These are phyloP conservation scores for Eptatretus burgeri DNA, from an alignment of 2,113 vertebrate genomes.

Conservation along the genomic window DNA sequence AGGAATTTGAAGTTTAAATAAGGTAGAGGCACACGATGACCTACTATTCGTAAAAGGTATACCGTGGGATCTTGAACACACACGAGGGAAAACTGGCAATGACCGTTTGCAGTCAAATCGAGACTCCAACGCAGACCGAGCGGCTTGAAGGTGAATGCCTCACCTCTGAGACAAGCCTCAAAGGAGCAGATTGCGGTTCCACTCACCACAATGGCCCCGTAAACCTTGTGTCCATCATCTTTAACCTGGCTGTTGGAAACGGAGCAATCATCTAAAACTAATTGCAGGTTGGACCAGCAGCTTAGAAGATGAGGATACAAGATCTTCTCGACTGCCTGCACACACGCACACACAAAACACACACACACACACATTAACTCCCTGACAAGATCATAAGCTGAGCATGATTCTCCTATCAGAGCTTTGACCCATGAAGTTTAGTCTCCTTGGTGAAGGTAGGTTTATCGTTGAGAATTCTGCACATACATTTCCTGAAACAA, in stretches of 20 bases:
- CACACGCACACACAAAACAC: neutral
- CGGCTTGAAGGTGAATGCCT: neutral
- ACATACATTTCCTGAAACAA: no score
- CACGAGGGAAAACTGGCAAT: no score
- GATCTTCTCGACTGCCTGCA: slow-evolving; percentile 47
- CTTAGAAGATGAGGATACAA: slow-evolving; percentile 54
- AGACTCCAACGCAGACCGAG: neutral
- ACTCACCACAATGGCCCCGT: slow-evolving; percentile 55
- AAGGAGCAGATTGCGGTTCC: neutral
- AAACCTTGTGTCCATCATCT: slow-evolving; percentile 65
- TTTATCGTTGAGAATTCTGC: no score
- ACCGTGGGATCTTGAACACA: no score
- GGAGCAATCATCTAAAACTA: slow-evolving; percentile 49
- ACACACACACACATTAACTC: neutral
- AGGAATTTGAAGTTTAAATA: no score
- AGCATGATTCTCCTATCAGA: neutral
- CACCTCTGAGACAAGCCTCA: neutral
- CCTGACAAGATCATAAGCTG: neutral
- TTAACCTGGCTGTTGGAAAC: slow-evolving; percentile 76
- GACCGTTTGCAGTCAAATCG: no score
- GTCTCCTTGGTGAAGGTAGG: no score
- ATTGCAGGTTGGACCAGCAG: slow-evolving; percentile 64
- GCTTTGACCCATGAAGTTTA: no score
- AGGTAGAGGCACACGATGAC: no score
- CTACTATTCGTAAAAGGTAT: no score